phyloP scores from a whole-genome alignment of 2,888 invertebrate species.

The Orchesella flavescens region DNA sequence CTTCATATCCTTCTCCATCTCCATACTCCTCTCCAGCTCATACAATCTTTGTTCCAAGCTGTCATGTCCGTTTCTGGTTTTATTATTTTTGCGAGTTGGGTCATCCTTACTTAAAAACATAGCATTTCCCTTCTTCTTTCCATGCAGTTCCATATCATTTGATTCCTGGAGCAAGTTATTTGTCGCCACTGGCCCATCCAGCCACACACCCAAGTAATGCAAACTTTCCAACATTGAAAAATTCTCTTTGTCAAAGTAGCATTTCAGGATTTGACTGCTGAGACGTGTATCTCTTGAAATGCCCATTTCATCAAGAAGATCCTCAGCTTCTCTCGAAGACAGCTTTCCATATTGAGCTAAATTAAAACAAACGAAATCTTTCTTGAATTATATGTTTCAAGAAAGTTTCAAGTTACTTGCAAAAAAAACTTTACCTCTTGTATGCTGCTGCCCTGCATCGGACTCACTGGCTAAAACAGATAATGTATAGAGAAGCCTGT shows the following conservation, averaged over 20 bases:
- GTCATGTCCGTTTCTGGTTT: background rate
- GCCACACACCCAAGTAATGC: slow-evolving; percentile 50
- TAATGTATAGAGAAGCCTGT: slow-evolving; percentile 67
- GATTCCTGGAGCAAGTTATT: background rate
- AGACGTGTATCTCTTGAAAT: slow-evolving; percentile 48
- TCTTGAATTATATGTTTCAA: too few species aligned
- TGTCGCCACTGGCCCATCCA: background rate
- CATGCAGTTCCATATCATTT: background rate
- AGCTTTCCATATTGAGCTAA: slow-evolving; percentile 66
- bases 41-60: slow-evolving; percentile 35
- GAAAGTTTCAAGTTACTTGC: too few species aligned
- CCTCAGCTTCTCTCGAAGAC: slow-evolving; percentile 62
- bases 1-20: slow-evolving; percentile 46
- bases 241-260: slow-evolving; percentile 64
- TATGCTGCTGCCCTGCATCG: slow-evolving; percentile 25
- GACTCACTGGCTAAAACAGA: slow-evolving; percentile 69
- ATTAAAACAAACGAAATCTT: too few species aligned
- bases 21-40: slow-evolving; percentile 44
- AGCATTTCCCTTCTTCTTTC: background rate
- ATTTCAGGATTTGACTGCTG: slow-evolving; percentile 62
- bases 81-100: background rate
- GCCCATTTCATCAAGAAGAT: slow-evolving; percentile 60
- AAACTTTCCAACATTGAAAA: slow-evolving; percentile 67
- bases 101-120: background rate
- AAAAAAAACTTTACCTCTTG: slow-evolving; percentile 19